Percentiles rank a stretch among this genome's conserved stretches.
Evolutionary conservation across 2,888 invertebrate species (phyloP).

Genomic region (Eristalis pertinax): DNA sequence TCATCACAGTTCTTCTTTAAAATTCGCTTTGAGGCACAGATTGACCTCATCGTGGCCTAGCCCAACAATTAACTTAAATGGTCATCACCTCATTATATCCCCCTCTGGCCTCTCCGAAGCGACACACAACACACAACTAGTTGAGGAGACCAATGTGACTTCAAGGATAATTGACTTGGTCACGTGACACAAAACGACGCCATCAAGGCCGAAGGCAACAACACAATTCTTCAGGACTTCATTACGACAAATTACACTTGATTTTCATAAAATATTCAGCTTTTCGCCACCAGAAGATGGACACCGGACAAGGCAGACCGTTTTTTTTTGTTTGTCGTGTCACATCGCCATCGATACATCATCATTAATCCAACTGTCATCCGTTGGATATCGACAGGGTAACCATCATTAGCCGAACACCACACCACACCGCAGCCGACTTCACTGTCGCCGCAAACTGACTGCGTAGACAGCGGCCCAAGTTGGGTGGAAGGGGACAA

Average conservation of each 20-base stretch:
- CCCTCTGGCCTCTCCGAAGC: constrained; percentile 10
- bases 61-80: constrained; percentile 43
- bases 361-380: constrained; percentile 70
- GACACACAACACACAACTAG: constrained; percentile 31
- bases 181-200: constrained; percentile 48
- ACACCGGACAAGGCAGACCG: neutral
- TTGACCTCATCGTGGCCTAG: neutral
- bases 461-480: constrained; percentile 10
- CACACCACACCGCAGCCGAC: constrained; percentile 8
- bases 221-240: neutral
- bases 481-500: constrained; percentile 54
- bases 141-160: constrained; percentile 36
- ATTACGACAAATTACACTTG: constrained; percentile 51
- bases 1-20: neutral
- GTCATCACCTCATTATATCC: constrained; percentile 64
- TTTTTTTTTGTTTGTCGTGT: neutral
- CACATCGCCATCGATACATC: constrained; percentile 53
- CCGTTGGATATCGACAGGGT: constrained; percentile 63
- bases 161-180: constrained; percentile 66
- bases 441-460: neutral
- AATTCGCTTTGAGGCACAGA: neutral
- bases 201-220: neutral
- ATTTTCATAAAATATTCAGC: constrained; percentile 58
- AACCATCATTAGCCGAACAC: constrained; percentile 53
- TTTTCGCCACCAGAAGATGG: neutral